Percentiles rank a stretch among this genome's conserved stretches.
These are phyloP conservation scores for Oligia latruncula DNA, from an alignment of 2,888 invertebrate species.

Conservation along the genomic window DNA sequence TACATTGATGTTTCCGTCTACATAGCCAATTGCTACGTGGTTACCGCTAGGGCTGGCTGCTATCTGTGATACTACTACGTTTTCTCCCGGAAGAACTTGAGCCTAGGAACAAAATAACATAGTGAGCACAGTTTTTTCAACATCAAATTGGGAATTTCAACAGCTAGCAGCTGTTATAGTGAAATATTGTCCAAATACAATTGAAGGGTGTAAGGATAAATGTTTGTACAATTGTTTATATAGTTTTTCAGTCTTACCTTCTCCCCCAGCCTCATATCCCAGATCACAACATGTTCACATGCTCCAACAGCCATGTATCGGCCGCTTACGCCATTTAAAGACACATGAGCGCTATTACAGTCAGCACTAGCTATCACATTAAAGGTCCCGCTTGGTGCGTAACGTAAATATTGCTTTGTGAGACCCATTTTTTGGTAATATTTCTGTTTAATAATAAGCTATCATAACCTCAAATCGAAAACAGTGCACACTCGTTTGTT, in stretches of 20 bases:
- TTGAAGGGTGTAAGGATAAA: neutral
- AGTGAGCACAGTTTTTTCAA: neutral
- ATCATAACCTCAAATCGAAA: slow-evolving; percentile 52
- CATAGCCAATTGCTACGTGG: slow-evolving; percentile 97
- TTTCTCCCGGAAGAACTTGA: slow-evolving; percentile 94
- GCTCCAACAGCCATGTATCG: slow-evolving; percentile 97
- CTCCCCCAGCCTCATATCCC: slow-evolving; percentile 97
- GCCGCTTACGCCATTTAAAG: slow-evolving; percentile 94
- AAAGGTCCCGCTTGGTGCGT: slow-evolving; percentile 95
- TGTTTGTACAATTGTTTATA: neutral
- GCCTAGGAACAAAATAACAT: slow-evolving; percentile 86
- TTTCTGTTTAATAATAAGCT: slow-evolving; percentile 20
- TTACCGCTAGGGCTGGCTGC: slow-evolving; percentile 94
- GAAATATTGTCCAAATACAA: neutral
- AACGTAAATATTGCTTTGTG: slow-evolving; percentile 98
- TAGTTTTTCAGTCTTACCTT: slow-evolving; percentile 89
- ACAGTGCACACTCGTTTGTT: slow-evolving; percentile 66
- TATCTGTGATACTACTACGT: slow-evolving; percentile 94
- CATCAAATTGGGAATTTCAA: neutral
- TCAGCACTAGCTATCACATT: slow-evolving; percentile 95
- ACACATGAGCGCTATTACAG: slow-evolving; percentile 95
- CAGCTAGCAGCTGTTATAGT: neutral
- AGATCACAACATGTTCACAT: slow-evolving; percentile 97
- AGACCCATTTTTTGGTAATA: slow-evolving; percentile 92
- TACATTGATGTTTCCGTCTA: slow-evolving; percentile 96